Evolutionary conservation across 2,797 vertebrate genomes (phyloP).

Genomic region (Crocidura indochinensis): DNA sequence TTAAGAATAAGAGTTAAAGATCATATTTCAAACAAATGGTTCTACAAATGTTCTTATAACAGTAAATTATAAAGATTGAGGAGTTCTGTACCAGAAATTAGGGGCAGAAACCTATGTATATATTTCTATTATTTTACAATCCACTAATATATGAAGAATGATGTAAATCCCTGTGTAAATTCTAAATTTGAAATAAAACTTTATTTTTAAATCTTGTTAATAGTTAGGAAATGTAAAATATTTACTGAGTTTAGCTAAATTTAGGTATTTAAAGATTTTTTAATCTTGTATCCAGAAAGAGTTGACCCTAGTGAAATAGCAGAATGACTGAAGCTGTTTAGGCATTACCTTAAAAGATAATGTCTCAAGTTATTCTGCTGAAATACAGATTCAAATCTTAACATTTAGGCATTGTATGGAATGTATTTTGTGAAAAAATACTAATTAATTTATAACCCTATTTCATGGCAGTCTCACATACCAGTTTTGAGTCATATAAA

Average conservation of each 20-base stretch:
- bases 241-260: conserved; percentile 9
- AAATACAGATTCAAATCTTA: neutral
- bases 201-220: neutral
- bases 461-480: neutral
- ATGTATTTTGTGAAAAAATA: neutral
- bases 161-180: neutral
- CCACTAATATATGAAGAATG: neutral
- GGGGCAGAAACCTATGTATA: neutral
- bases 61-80: neutral
- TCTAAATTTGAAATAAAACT: no score
- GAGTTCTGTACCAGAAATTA: neutral
- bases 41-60: neutral
- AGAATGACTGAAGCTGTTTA: neutral
- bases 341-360: neutral
- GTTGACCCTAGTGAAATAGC: neutral
- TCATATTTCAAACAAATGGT: no score
- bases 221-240: neutral
- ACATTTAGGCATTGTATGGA: neutral
- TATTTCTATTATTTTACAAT: neutral
- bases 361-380: neutral
- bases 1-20: no score
- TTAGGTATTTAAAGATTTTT: neutral
- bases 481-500: neutral
- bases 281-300: neutral
- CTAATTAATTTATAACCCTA: neutral